phyloP scores from a whole-genome alignment of 2,888 invertebrate species.

The Lottia gigantea region DNA sequence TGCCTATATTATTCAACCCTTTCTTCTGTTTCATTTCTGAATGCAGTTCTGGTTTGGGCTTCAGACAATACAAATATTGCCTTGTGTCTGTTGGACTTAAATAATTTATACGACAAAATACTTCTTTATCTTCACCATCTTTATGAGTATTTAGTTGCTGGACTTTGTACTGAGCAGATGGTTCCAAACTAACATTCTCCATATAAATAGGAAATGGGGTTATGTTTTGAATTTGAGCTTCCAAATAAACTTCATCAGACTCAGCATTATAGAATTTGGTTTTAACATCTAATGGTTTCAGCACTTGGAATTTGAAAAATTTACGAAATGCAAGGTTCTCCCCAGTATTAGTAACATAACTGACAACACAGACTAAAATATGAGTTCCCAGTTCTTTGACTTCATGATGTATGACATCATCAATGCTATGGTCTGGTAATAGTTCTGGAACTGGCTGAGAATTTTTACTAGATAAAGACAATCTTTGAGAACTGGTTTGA shows the following conservation, averaged over 20 bases:
- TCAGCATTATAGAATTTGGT: slow-evolving; percentile 97
- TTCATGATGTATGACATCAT: slow-evolving; percentile 97
- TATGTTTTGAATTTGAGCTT: slow-evolving; percentile 90
- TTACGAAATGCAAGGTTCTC: slow-evolving; percentile 88
- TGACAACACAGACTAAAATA: slow-evolving; percentile 98
- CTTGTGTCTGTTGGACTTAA: slow-evolving; percentile 90
- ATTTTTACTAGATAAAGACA: slow-evolving; percentile 78
- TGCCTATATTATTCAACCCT: slow-evolving; percentile 77
- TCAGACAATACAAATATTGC: slow-evolving; percentile 93
- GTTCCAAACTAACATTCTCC: slow-evolving; percentile 93
- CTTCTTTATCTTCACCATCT: slow-evolving; percentile 52
- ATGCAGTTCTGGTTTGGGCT: slow-evolving; percentile 80
- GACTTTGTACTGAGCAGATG: slow-evolving; percentile 86
- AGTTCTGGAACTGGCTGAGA: slow-evolving; percentile 73
- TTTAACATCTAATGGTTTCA: slow-evolving; percentile 97
- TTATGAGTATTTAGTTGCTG: slow-evolving; percentile 63
- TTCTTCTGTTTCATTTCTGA: slow-evolving; percentile 83
- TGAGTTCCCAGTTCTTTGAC: slow-evolving; percentile 99
- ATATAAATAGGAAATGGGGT: slow-evolving; percentile 92
- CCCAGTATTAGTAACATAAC: slow-evolving; percentile 80
- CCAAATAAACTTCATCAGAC: slow-evolving; percentile 79
- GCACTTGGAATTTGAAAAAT: slow-evolving; percentile 92
- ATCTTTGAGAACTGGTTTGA: slow-evolving; percentile 89
- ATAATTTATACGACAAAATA: slow-evolving; percentile 69
- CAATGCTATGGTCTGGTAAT: slow-evolving; percentile 84